phyloP scores from a whole-genome alignment of 2,888 invertebrate species.

The Linnaemya vulpina region DNA sequence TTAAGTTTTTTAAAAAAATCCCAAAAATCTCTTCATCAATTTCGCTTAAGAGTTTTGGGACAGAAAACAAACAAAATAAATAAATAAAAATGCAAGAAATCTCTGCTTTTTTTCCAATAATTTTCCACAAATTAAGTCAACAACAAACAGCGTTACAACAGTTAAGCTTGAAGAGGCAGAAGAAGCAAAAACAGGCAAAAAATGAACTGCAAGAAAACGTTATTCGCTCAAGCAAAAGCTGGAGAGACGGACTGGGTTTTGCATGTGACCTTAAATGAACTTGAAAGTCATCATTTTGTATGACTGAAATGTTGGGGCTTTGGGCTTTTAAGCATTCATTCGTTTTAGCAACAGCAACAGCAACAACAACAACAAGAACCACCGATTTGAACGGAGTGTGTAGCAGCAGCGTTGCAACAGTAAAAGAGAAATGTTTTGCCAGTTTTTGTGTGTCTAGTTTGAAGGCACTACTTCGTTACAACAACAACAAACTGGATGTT shows the following conservation, averaged over 20 bases:
- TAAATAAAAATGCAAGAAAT: too few relatives aligned
- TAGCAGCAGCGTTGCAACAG: constrained; percentile 18
- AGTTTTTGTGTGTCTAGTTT: constrained; percentile 33
- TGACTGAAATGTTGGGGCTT: constrained; percentile 48
- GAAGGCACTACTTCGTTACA: constrained; percentile 22
- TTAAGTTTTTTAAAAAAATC: neutral
- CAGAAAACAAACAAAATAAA: too few relatives aligned
- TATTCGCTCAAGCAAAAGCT: neutral
- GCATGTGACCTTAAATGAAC: constrained; percentile 58
- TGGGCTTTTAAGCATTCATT: constrained; percentile 5
- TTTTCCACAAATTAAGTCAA: neutral
- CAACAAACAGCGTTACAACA: neutral
- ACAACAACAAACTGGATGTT: constrained; percentile 11
- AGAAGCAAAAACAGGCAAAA: neutral
- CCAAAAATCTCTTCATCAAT: too few relatives aligned
- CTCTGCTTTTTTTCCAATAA: neutral
- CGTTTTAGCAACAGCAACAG: neutral
- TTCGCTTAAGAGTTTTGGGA: too few relatives aligned
- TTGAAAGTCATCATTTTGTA: constrained; percentile 41
- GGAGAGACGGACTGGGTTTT: constrained; percentile 12
- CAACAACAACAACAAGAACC: too few relatives aligned
- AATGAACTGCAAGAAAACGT: neutral
- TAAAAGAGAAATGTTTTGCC: constrained; percentile 19
- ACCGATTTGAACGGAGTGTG: neutral
- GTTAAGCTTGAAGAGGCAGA: neutral